Evolutionary conservation across 2,113 vertebrate genomes (phyloP).

Genomic region (Anthoscopus minutus): DNA sequence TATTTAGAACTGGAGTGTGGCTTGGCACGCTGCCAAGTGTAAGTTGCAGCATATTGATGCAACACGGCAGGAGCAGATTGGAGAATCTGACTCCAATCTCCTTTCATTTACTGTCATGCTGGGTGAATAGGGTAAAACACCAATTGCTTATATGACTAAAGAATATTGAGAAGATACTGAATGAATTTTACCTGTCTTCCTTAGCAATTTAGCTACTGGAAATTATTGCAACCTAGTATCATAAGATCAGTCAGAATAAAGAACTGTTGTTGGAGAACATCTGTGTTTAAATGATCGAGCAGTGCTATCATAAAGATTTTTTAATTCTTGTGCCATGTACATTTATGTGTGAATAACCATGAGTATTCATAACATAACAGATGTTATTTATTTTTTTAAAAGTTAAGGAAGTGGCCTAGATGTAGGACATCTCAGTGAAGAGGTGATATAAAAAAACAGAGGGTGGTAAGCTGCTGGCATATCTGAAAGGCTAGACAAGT

Average conservation of each 20-base stretch:
- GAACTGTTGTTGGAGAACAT: neutral
- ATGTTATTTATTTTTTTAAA: neutral
- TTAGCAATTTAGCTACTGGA: conserved; percentile 42
- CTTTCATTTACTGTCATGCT: neutral
- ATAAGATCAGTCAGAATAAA: neutral
- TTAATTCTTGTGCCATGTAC: neutral
- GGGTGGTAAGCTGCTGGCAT: neutral
- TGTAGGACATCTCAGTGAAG: neutral
- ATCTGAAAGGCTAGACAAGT: neutral
- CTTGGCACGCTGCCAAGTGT: neutral
- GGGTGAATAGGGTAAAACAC: neutral
- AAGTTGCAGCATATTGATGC: fast-evolving
- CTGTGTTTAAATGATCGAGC: conserved; percentile 26
- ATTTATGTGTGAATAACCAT: neutral
- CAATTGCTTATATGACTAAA: neutral
- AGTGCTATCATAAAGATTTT: neutral
- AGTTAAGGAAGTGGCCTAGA: neutral
- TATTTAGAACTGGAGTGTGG: neutral
- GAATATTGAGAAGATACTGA: neutral
- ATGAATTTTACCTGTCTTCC: conserved; percentile 4
- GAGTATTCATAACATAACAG: neutral
- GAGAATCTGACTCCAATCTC: neutral
- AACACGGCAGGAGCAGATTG: neutral
- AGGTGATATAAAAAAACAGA: neutral
- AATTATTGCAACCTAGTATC: neutral